Evolutionary conservation across 2,888 invertebrate genomes (phyloP).

Genomic region (Caenorhabditis imperialis): DNA sequence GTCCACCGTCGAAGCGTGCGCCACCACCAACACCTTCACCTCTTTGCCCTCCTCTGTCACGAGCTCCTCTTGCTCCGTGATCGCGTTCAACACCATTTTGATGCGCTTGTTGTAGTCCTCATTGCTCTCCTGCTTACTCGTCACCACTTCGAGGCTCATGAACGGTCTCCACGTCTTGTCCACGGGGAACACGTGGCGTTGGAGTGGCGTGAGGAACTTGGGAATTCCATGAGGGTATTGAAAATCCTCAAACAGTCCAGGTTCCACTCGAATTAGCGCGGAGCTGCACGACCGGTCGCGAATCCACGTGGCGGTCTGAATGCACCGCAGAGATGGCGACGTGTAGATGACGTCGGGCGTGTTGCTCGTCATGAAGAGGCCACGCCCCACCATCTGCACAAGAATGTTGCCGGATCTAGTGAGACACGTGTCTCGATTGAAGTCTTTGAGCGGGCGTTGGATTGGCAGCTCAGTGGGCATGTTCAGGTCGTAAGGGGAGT

Average conservation of each 20-base stretch:
- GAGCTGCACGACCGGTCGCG: constrained; percentile 43
- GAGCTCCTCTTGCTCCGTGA: constrained; percentile 39
- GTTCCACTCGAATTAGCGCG: constrained; percentile 63
- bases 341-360: constrained; percentile 69
- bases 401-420: constrained; percentile 65
- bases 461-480: constrained; percentile 62
- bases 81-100: constrained; percentile 45
- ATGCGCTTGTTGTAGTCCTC: constrained; percentile 62
- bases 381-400: constrained; percentile 68
- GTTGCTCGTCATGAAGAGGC: constrained; percentile 48
- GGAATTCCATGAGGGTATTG: constrained; percentile 59
- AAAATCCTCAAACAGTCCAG: constrained; percentile 69
- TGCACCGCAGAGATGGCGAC: constrained; percentile 70
- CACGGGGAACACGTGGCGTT: constrained; percentile 52
- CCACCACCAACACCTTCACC: constrained; percentile 59
- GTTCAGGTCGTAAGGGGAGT: constrained; percentile 57
- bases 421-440: constrained; percentile 63
- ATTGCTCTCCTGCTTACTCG: constrained; percentile 51
- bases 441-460: constrained; percentile 59
- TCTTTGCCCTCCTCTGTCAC: constrained; percentile 3
- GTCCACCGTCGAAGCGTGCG: constrained; percentile 74
- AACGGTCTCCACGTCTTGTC: constrained; percentile 54
- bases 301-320: constrained; percentile 68
- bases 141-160: constrained; percentile 28
- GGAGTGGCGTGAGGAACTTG: constrained; percentile 39